Conservation (phyloP, 2,113 vertebrate genomes). For the Sebastes fasciatus region DNA sequence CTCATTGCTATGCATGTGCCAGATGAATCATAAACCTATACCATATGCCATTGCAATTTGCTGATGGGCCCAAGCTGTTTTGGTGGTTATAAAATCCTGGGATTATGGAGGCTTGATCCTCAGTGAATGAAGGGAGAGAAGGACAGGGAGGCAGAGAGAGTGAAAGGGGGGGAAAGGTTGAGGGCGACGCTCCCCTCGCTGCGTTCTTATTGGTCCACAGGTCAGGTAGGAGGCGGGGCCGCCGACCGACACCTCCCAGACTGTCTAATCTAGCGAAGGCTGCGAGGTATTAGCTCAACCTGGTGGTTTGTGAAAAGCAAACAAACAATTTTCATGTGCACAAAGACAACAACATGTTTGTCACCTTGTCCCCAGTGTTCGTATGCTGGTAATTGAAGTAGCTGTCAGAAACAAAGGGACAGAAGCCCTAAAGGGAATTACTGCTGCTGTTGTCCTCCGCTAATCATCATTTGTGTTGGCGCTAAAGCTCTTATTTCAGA, state of each 20-base stretch:
- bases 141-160: constrained; percentile 45
- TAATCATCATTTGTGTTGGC: constrained; percentile 17
- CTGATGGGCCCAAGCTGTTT: constrained; percentile 99
- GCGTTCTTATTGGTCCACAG: constrained; percentile 28
- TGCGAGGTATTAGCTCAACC: constrained; percentile 53
- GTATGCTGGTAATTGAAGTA: constrained; percentile 47
- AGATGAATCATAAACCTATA: constrained; percentile 99
- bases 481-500: constrained; percentile 35
- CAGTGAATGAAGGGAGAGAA: constrained; percentile 80
- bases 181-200: constrained; percentile 1
- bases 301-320: constrained; percentile 47
- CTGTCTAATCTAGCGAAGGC: constrained; percentile 40
- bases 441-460: background rate
- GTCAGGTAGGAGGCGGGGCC: constrained; percentile 21
- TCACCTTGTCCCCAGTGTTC: constrained; percentile 62
- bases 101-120: constrained; percentile 93
- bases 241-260: constrained; percentile 32
- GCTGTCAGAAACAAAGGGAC: constrained; percentile 56
- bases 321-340: constrained; percentile 38
- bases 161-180: constrained; percentile 47
- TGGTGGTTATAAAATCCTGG: constrained; percentile 94
- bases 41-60: constrained; percentile 99
- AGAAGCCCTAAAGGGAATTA: constrained; percentile 30
- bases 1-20: constrained; percentile 92
- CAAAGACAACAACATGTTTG: constrained; percentile 76